Conservation (phyloP, 2,797 vertebrate genomes). For the Parauchenoglanis punctatus region DNA sequence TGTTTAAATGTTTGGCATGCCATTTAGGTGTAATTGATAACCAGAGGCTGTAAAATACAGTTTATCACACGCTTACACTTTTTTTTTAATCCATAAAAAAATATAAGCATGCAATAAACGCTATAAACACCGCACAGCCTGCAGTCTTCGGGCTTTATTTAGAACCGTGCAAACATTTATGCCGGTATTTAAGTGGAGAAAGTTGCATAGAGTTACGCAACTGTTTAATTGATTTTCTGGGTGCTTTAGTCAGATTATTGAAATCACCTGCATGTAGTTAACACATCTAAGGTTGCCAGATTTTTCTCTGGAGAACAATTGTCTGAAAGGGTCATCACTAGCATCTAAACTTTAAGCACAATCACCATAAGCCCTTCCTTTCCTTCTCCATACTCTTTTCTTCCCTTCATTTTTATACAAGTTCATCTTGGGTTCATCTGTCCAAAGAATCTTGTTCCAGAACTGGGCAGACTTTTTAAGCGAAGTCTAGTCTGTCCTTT, state of each 20-base stretch:
- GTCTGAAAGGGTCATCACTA: not conserved
- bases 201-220: not conserved
- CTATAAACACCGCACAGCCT: not conserved
- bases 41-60: not conserved
- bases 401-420: no score
- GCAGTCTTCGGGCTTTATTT: not conserved
- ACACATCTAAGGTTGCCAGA: not conserved
- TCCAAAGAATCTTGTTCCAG: no score
- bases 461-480: no score
- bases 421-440: no score
- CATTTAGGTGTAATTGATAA: constrained; percentile 11
- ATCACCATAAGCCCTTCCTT: not conserved
- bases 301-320: no score
- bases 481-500: no score
- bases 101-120: not conserved
- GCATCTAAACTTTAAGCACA: not conserved
- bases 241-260: not conserved
- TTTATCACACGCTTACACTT: not conserved
- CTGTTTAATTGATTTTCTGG: not conserved
- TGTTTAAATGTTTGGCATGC: not conserved
- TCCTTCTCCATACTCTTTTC: no score
- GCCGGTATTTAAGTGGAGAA: not conserved
- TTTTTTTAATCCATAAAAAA: no score
- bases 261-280: not conserved
- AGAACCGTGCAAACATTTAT: not conserved